phyloP scores from a whole-genome alignment of 2,113 vertebrate genomes.

The Thomomys bottae region DNA sequence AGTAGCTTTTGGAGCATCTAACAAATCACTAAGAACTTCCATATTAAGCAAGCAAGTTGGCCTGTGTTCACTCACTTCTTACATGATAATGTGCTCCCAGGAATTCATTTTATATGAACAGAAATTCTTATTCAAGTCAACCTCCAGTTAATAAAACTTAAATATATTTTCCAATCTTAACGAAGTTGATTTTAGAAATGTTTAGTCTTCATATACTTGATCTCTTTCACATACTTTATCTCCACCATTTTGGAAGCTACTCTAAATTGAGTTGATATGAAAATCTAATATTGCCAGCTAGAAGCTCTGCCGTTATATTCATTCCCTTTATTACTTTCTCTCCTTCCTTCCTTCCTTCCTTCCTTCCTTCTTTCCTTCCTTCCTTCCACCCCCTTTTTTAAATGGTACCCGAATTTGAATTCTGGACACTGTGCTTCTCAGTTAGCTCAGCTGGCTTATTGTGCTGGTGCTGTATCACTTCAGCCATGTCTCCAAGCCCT shows the following conservation, averaged over 20 bases:
- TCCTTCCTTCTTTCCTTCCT: neutral
- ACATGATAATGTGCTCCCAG: neutral
- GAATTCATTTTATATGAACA: neutral
- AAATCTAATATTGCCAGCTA: neutral
- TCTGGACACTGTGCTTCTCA: too few species aligned
- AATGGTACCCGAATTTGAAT: too few species aligned
- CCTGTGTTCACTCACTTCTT: neutral
- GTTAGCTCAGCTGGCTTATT: too few species aligned
- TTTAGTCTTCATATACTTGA: conserved; percentile 21
- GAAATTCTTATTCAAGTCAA: neutral
- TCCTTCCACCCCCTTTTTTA: neutral
- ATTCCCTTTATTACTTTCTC: neutral
- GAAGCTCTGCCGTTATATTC: neutral
- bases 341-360: neutral
- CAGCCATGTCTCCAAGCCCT: too few species aligned
- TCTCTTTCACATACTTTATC: neutral
- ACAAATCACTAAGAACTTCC: neutral
- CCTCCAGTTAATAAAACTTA: neutral
- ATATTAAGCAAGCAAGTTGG: neutral
- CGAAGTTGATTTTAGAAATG: neutral
- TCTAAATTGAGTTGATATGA: neutral
- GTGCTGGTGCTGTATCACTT: too few species aligned
- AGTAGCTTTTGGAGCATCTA: neutral
- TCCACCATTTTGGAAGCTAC: neutral
- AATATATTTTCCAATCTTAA: conserved; percentile 22